Evolutionary conservation across 2,113 vertebrate species (phyloP).

Genomic region (Chlorodrepanis virens): DNA sequence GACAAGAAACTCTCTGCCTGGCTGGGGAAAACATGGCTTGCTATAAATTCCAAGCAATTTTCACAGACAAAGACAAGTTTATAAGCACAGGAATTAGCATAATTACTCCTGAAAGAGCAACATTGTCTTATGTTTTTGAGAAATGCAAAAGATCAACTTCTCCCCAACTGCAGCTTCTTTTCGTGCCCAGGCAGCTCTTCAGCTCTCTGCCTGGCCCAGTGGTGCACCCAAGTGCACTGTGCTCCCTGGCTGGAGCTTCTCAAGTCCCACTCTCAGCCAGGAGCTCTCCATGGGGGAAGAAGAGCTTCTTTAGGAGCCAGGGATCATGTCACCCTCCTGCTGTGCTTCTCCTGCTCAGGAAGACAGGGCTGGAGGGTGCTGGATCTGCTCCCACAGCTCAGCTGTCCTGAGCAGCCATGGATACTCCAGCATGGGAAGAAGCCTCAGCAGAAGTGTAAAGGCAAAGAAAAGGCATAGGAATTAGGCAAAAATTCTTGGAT

Average conservation of each 20-base stretch:
- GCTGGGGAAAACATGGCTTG: neutral
- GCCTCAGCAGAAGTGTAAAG: neutral
- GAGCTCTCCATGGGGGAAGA: neutral
- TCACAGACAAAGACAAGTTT: slow-evolving; percentile 36
- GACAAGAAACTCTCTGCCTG: neutral
- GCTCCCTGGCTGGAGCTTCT: neutral
- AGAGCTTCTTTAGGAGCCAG: neutral
- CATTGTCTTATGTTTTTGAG: neutral
- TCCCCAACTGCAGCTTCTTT: neutral
- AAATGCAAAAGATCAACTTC: neutral
- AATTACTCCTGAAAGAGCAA: slow-evolving; percentile 9
- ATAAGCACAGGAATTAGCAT: slow-evolving; percentile 31
- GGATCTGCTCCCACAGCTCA: neutral
- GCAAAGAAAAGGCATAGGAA: neutral
- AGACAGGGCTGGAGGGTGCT: neutral
- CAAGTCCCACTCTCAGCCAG: neutral
- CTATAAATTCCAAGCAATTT: slow-evolving; percentile 43
- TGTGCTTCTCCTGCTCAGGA: neutral
- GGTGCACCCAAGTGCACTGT: neutral
- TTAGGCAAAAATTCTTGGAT: neutral
- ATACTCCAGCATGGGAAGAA: neutral
- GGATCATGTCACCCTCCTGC: neutral
- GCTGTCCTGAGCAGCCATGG: neutral
- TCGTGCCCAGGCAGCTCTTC: neutral
- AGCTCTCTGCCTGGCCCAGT: neutral